phyloP scores from a whole-genome alignment of 92 coral and sea anemone genomes.

The Hydrozoanthus gracilis region DNA sequence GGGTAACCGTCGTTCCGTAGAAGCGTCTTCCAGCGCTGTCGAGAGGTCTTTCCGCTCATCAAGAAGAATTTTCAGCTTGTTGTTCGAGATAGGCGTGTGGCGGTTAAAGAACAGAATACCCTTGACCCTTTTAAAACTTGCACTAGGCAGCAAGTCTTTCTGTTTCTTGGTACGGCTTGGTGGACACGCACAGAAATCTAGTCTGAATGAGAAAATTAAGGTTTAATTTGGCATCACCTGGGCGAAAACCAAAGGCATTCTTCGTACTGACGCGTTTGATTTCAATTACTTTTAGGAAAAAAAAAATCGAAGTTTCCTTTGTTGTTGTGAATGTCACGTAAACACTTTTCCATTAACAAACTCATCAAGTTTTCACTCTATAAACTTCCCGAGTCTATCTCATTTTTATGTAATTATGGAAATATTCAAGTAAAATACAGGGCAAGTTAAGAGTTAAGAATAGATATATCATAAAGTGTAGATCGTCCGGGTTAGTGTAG shows the following conservation, averaged over 20 bases:
- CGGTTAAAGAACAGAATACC: conserved; percentile 86
- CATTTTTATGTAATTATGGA: too few species aligned
- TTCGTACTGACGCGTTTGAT: background rate
- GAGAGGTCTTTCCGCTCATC: conserved; percentile 89
- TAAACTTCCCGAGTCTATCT: too few species aligned
- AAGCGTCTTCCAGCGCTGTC: conserved; percentile 86
- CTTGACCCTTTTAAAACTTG: conserved; percentile 79
- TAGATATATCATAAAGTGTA: too few species aligned
- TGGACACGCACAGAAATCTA: conserved; percentile 76
- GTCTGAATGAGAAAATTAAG: conserved; percentile 45
- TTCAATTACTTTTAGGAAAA: background rate
- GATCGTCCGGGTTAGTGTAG: too few species aligned
- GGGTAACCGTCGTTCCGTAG: conserved; percentile 82
- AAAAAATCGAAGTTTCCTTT: background rate
- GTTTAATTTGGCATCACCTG: background rate
- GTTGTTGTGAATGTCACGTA: too few species aligned
- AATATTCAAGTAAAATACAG: too few species aligned
- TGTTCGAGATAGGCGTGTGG: conserved; percentile 87
- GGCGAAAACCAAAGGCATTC: too few species aligned
- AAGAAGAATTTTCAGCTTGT: conserved; percentile 80
- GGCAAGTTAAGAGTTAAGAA: too few species aligned
- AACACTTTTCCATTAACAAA: too few species aligned
- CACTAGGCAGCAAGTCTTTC: conserved; percentile 79
- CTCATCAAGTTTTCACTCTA: too few species aligned
- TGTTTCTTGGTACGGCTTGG: conserved; percentile 80